Evolutionary conservation across 64 coral and sea anemone genomes (phyloP), one percentile per base, ranked within the genome.

Genomic region (Exaiptasia diaphana): DNA sequence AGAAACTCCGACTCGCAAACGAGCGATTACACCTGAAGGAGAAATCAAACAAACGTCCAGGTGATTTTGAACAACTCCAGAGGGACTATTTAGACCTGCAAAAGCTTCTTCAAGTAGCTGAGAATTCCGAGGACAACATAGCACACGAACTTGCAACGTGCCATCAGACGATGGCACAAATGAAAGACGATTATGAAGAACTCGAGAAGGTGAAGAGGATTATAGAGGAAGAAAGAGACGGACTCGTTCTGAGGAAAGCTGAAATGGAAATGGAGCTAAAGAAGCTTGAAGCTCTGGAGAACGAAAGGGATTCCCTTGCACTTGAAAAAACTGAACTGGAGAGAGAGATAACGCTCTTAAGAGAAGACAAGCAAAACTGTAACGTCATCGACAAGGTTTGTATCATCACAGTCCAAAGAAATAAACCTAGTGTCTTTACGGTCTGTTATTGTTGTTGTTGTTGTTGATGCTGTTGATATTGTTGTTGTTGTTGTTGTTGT

Each of bases 61-160:
- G 14, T 29, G 27, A 89, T 15, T 41, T 85, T 11, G 85, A 90
- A 72, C 34, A 68, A 60, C 59, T 94, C 4, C 86, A 77, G 45
- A 82, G 79, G 52, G 86, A 89, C 41, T 89, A 94, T 48, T 31
- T 60, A 30, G 81, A 94, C 24, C 35, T 94, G 24, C 79, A 94
- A 27, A 94, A 94, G 30, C 60, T 94, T 53, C 74, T 94, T 14
- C 86, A 94, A 75, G 58, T 89, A 62, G 87, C 91, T 0, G 91
- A 94, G 68, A 80, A 94, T 36, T 94, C 91, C 1, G 91, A 94
- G 67, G 86, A 89, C 53, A 79, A 67, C 37, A 88, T 94, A 30
- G 79, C 79, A 23, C 81, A 89, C 5, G 86, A 94, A 44, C 54
- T 89, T 33, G 74, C 52, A 48, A 75, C 81, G 21, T 79, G 32